phyloP scores from a whole-genome alignment of 2,113 vertebrate genomes.

The Actenoides hombroni region DNA sequence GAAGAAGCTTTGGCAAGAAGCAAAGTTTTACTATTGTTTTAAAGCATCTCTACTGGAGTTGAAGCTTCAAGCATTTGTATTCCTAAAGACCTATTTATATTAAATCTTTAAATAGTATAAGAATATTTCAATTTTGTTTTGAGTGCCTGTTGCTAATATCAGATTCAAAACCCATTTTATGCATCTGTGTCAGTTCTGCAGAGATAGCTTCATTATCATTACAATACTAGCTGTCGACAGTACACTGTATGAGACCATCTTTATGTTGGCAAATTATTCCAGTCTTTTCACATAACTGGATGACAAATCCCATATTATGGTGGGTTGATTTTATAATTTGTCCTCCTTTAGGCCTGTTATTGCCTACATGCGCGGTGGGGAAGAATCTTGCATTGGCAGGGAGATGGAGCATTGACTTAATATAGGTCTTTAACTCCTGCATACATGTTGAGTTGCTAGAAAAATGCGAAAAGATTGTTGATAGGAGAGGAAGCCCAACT shows the following conservation, averaged over 20 bases:
- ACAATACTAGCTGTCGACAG: constrained; percentile 68
- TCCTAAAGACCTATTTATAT: constrained; percentile 38
- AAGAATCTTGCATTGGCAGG: constrained; percentile 12
- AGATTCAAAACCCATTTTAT: constrained; percentile 59
- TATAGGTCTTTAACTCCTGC: constrained; percentile 9
- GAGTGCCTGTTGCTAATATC: constrained; percentile 64
- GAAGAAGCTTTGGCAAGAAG: not conserved
- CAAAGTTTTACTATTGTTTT: not conserved
- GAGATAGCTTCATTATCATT: constrained; percentile 70
- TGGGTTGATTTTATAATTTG: constrained; percentile 69
- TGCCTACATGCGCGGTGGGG: constrained; percentile 32
- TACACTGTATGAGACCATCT: constrained; percentile 62
- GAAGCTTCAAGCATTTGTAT: constrained; percentile 1
- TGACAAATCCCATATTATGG: constrained; percentile 65
- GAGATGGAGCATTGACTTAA: constrained; percentile 10
- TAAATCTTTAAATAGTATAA: constrained; percentile 30
- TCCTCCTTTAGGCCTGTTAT: constrained; percentile 11
- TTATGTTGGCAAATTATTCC: constrained; percentile 71
- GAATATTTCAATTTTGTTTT: constrained; percentile 63
- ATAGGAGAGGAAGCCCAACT: not conserved
- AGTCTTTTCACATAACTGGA: constrained; percentile 62
- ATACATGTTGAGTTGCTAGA: not conserved
- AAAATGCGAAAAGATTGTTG: not conserved
- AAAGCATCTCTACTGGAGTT: not conserved
- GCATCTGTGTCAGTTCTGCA: constrained; percentile 48